A percentile compares a stretch with the other conserved stretches of the same genome.
Evolutionary conservation across 2,888 invertebrate species (phyloP).

Genomic region (Incurvaria masculella): DNA sequence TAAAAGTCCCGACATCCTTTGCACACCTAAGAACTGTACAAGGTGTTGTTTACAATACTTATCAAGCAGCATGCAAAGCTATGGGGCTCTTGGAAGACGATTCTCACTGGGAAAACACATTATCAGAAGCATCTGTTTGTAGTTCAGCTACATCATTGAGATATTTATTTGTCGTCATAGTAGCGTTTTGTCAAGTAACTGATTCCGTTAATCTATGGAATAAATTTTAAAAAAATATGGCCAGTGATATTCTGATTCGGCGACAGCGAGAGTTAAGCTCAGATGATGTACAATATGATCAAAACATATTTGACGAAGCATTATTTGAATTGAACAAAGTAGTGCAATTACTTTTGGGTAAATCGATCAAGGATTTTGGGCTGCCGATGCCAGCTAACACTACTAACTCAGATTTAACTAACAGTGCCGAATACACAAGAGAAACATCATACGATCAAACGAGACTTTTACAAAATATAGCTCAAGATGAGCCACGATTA

Average conservation of each 20-base stretch:
- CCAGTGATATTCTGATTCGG: constrained; percentile 15
- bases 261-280: not conserved
- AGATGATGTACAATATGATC: not conserved
- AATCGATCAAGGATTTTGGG: no score
- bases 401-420: no score
- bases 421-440: no score
- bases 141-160: constrained; percentile 11
- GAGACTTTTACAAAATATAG: no score
- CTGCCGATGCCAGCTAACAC: no score
- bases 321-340: constrained; percentile 5
- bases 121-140: constrained; percentile 19
- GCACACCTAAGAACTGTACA: constrained; percentile 12
- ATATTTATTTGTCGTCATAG: constrained; percentile 8
- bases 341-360: constrained; percentile 3
- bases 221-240: constrained; percentile 9
- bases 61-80: constrained; percentile 18
- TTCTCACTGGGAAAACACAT: constrained; percentile 20
- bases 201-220: constrained; percentile 7
- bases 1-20: constrained; percentile 14
- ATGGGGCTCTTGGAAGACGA: constrained; percentile 26
- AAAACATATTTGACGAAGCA: not conserved
- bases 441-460: no score
- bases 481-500: no score
- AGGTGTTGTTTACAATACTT: constrained; percentile 16
- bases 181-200: constrained; percentile 8